Percentiles rank a stretch among this genome's conserved stretches.
Conservation (phyloP, 2,113 vertebrate genomes). For the Sinosuthora webbiana region DNA sequence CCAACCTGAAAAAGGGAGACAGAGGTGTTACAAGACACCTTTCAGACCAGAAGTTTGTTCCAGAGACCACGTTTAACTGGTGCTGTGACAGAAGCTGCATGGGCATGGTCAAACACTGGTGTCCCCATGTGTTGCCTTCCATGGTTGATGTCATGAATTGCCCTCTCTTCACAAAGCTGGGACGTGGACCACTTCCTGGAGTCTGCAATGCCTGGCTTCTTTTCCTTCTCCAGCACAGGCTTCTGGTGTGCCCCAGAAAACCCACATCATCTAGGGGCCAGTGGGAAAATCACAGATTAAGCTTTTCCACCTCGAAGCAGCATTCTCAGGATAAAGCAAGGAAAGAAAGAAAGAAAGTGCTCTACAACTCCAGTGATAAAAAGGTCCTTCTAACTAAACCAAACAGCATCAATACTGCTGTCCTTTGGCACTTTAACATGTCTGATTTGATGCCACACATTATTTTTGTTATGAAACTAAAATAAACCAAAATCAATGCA, state of each 20-base stretch:
- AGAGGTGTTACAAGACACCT: not conserved
- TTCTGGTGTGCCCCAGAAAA: not conserved
- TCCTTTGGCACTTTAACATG: not conserved
- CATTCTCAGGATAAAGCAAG: not conserved
- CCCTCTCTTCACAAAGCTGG: not conserved
- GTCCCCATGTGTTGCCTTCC: not conserved
- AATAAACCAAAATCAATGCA: conserved; percentile 11
- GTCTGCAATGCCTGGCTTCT: not conserved
- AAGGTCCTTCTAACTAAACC: not conserved
- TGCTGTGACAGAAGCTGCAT: not conserved
- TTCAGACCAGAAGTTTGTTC: not conserved
- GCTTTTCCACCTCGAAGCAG: not conserved
- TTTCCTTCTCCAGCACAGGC: not conserved
- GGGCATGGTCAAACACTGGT: not conserved
- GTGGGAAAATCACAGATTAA: not conserved
- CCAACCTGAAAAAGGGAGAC: not conserved
- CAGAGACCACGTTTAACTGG: not conserved
- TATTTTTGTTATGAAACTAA: conserved; percentile 42
- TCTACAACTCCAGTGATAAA: not conserved
- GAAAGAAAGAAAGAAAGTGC: not conserved
- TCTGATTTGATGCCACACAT: not conserved
- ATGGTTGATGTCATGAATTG: not conserved
- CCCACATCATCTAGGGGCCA: not conserved
- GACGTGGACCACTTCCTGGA: not conserved
- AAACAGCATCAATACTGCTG: not conserved